Evolutionary conservation across 2,797 vertebrate genomes (phyloP), one percentile per base, ranked within the genome.

Genomic region (Mastacembelus armatus): DNA sequence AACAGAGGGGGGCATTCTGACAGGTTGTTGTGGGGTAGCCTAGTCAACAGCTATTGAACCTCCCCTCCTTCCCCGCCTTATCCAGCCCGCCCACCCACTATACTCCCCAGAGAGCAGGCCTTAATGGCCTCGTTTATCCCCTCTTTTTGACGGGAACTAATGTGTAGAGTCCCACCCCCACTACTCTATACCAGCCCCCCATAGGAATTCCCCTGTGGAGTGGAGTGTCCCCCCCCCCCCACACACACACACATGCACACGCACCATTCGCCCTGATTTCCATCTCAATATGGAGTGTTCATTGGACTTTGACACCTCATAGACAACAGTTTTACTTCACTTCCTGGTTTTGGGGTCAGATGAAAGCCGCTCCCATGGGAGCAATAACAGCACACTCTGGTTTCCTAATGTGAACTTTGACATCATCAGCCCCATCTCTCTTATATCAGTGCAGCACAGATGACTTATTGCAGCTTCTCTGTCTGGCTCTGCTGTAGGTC

Each of bases 241-340:
- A n/a, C n/a, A n/a, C n/a, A n/a, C n/a, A n/a, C n/a, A n/a, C n/a
- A n/a, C n/a, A n/a, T n/a, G n/a, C n/a, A n/a, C n/a, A n/a, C n/a
- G n/a, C 84, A 74, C 81, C 58, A 42, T 51, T 78, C 71, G 63
- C 71, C 84, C 89, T 91, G 60, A 92, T 93, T 91, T 91, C 86
- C 89, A 93, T 93, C 77, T 92, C 83, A 92, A 92, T 91, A 88
- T 84, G 75, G 56, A 84, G 73, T 47, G 70, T 84, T 91, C 85
- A 79, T 88, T 89, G 88, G 91, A 92, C 92, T 89, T 90, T 91
- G 89, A 92, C 92, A 91, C 91, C 91, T 91, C 81, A 77, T 84
- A 84, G 84, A 87, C 81, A 80, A 88, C 80, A 83, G 75, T 83
- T 91, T 91, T 85, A 85, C 85, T 89, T 86, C 82, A 87, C 86